Evolutionary conservation across 1,140 invertebrate genomes (phyloP), one percentile per base, ranked within the genome.

Genomic region (Euglossa dilemma): DNA sequence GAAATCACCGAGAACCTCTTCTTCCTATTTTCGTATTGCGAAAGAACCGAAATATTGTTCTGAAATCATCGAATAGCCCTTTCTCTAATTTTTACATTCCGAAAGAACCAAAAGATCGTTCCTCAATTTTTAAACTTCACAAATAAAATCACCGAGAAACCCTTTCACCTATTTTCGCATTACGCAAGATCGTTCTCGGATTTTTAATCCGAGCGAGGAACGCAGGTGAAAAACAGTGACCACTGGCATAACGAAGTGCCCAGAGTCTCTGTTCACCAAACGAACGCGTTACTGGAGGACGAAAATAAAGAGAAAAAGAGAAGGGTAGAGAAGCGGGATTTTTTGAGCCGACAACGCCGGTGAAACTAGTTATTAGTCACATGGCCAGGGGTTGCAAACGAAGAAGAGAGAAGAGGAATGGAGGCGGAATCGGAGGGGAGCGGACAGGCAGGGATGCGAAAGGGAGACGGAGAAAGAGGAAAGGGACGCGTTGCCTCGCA

Each of bases 281-380:
- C 43, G 63, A 47, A 25, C 47, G 47, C 56, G 66, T 43, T 74
- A 43, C 64, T 47, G 45, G 45, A 14, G 4, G 12, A 50, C 3
- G 25, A 52, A 52, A 36, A 70, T 11, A 20, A 52, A 25, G 16
- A 6, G 23, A 16, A 18, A 18, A 1, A 8, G 18, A 36, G 59
- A 57, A 57, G 50, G 63, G 36, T 4, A 36, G 36, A 4, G 36
- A 36, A 69, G 71, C 25, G 82, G n/a, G 74, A 74, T 83, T 78
- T 78, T 78, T 78, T 47, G 47, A 72, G 50, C 43, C 73, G 73
- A 63, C 56, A 54, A 73, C 76, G 61, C 63, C 78, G 71, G 81
- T 81, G 79, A 88, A 90, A 89, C 89, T 90, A 85, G 89, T 92
- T 91, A 89, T 90, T 91, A 91, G 89, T 82, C 67, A 77, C 80